Evolutionary conservation across 2,888 invertebrate species (phyloP).

Genomic region (Ceratothoa steindachneri): DNA sequence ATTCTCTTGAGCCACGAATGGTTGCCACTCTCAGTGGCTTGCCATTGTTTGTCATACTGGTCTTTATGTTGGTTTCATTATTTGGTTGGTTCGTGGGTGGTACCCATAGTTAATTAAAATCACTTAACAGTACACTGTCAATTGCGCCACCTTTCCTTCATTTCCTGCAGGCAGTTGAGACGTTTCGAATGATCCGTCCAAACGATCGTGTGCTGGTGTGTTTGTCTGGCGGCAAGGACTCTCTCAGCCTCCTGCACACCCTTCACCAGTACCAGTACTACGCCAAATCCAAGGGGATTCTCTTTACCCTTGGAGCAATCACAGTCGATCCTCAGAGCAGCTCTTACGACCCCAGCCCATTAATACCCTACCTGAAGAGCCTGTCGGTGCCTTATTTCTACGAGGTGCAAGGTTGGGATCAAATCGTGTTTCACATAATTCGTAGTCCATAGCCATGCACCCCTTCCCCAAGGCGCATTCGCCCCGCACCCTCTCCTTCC

Average conservation of each 20-base stretch:
- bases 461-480: too few species aligned
- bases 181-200: constrained; percentile 76
- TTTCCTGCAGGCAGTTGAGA: constrained; percentile 65
- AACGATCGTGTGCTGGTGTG: constrained; percentile 80
- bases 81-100: too few species aligned
- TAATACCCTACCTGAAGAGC: constrained; percentile 70
- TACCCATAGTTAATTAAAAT: too few species aligned
- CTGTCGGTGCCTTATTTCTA: constrained; percentile 72
- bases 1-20: too few species aligned
- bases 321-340: constrained; percentile 69
- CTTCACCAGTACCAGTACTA: constrained; percentile 79
- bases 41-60: too few species aligned
- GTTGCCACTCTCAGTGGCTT: too few species aligned
- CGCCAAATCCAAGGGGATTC: constrained; percentile 62
- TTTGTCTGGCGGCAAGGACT: constrained; percentile 77
- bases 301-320: constrained; percentile 67
- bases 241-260: constrained; percentile 76
- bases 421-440: too few species aligned
- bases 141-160: not conserved
- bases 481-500: too few species aligned
- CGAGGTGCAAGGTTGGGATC: constrained; percentile 62
- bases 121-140: too few species aligned
- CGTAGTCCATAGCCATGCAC: too few species aligned
- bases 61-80: too few species aligned
- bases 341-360: constrained; percentile 61